Evolutionary conservation across 2,888 invertebrate genomes (phyloP), one percentile per base, ranked within the genome.

Genomic region (Lissonota sp.): DNA sequence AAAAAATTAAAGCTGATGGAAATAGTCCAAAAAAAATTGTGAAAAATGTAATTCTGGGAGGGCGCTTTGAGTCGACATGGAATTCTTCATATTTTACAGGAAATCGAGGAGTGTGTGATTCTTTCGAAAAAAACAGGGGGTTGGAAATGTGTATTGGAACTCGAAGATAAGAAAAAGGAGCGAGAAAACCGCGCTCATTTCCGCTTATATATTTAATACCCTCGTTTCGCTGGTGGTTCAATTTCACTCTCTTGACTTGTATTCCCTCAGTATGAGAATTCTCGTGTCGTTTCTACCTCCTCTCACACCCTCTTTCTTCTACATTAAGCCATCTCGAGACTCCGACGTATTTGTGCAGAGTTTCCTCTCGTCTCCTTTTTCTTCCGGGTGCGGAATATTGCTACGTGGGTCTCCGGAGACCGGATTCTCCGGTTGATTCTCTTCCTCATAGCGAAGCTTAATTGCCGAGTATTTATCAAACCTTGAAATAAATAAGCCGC

Each of bases 391-490:
- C 69, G 62, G 40, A 42, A 73, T 60, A 66, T 63, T 70, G 49
- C 51, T 63, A 26, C 58, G 12, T 70, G 37, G 37, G 37, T n/a
- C 37, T 71, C 58, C 72, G 75, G 77, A 74, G 70, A 58, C 64
- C 67, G 10, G 57, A 64, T 58, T 75, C 26, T 72, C 39, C 12
- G 55, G 71, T 66, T 57, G 62, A 46, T 73, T 66, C 58, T 40
- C 66, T 16, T 26, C n/a, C n/a, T n/a, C n/a, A n/a, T 39, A 16
- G 57, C 46, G 53, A 82, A 86, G 86, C 86, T 90, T 90, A 90
- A 91, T 91, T 89, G 89, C 88, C 84, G 55, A n/a, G 87, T 90
- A 90, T 91, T 90, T 90, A 89, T 91, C 90, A 91, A 90, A 88
- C 85, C 87, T 83, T 87, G 85, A 89, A 90, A 90, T 89, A 88